Base-by-base conservation (phyloP, 2,113 vertebrate genomes). In the Microcebus ravelobensis region DNA sequence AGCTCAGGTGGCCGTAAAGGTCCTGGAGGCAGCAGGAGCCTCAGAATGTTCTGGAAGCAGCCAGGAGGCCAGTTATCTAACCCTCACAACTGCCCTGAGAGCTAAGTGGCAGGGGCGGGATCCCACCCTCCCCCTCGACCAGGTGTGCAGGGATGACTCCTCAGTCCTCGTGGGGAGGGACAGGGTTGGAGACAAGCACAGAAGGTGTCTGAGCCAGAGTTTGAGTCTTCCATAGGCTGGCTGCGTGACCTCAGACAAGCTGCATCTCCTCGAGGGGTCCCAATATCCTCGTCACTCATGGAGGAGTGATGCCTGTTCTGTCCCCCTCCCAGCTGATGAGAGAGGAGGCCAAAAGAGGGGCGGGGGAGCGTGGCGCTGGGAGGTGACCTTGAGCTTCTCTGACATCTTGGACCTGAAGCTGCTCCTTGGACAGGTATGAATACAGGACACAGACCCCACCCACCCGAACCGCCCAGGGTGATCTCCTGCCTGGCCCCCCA, bases 1-100 rank as follows among this genome's bases (percentile, higher is more conserved):
- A 71, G 21, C 9, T 21, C 29, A 52, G 5, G 34, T 18, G 50
- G 48, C 42, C 34, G 13, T 27, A 2, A 57, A 77, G 65, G 27
- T 52, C 48, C 65, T 14, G 18, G n/a, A 65, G 65, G 73, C 80
- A 94, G 18, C 42, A 73, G 48, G 34, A 65, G 27, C 59, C 83
- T 94, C 76, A 45, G 89, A 87, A 81, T 48, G 84, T n/a, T 83
- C 52, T 90, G 71, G 76, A 81, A 95, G 34, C 2, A 52, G 63
- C 50, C 48, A 80, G 59, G 45, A 61, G 74, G 50, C n/a, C 27
- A 29, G 55, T 57, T 81, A 67, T 34, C 93, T 86, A 73, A 84
- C 27, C 7, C 31, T 50, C 45, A 6, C 5, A 39, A 50, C 12
- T 18, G 45, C 65, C 68, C 48, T 34, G 57, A 39, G 48, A 88